phyloP scores from a whole-genome alignment of 2,113 vertebrate species.

The Misgurnus anguillicaudatus region DNA sequence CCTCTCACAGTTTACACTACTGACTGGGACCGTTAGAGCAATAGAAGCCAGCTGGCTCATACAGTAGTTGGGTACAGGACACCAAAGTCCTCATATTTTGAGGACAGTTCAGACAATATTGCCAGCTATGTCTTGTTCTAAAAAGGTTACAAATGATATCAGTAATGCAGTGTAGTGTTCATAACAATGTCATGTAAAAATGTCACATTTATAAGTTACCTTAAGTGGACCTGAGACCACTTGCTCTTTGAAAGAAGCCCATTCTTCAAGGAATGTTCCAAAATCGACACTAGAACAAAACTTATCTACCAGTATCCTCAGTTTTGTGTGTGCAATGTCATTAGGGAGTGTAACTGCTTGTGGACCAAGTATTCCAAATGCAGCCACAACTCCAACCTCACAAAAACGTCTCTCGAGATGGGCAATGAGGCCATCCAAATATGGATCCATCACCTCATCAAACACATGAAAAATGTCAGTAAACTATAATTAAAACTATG shows the following conservation, averaged over 20 bases:
- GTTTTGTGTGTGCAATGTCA: neutral
- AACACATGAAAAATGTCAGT: constrained; percentile 6
- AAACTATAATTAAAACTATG: neutral
- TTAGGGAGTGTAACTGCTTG: constrained; percentile 7
- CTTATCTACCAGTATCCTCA: constrained; percentile 1
- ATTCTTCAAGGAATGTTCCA: constrained; percentile 6
- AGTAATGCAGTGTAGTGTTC: neutral
- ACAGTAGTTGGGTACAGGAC: constrained; percentile 16
- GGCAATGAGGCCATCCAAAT: constrained; percentile 3
- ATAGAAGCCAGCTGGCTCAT: neutral
- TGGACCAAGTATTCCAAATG: neutral
- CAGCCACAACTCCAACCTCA: neutral
- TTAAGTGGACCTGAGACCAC: neutral
- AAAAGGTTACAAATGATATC: neutral
- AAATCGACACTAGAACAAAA: constrained; percentile 5
- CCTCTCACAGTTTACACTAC: neutral
- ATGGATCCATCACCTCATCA: constrained; percentile 5
- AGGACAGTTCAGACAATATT: neutral
- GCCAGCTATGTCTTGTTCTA: neutral
- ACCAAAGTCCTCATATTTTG: constrained; percentile 4
- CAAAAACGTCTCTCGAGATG: constrained; percentile 9
- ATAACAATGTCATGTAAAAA: neutral
- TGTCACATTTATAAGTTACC: constrained; percentile 1
- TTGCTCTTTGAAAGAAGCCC: constrained; percentile 1
- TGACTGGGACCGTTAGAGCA: neutral